A percentile compares a stretch with the other conserved stretches of the same genome.
phyloP scores from a whole-genome alignment of 2,888 invertebrate species.

The Itoplectis maculator region DNA sequence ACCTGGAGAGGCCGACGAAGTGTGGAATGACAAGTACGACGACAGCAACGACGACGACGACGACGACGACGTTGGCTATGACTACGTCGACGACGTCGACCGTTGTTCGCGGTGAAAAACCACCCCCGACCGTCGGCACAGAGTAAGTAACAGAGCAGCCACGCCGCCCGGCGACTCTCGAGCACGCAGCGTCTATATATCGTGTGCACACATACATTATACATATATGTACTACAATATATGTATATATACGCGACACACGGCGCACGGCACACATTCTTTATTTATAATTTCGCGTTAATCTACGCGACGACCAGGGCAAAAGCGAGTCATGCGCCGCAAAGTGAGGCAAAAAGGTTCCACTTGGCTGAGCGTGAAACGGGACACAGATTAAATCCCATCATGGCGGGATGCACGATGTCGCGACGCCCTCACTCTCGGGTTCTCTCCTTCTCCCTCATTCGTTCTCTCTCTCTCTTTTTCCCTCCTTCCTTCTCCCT shows the following conservation, averaged over 20 bases:
- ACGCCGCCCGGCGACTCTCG: conserved; percentile 51
- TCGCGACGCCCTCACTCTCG: conserved; percentile 76
- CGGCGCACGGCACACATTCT: conserved; percentile 77
- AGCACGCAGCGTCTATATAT: conserved; percentile 29
- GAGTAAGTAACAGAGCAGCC: conserved; percentile 44
- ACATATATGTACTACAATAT: conserved; percentile 35
- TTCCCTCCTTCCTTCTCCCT: too few species aligned
- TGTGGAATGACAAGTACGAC: conserved; percentile 44
- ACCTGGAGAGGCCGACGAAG: conserved; percentile 34
- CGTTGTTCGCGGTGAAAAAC: conserved; percentile 31
- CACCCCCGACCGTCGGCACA: conserved; percentile 46
- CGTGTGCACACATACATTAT: not conserved
- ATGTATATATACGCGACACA: conserved; percentile 65
- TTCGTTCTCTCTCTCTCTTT: conserved; percentile 53
- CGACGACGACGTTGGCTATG: conserved; percentile 18
- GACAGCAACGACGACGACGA: conserved; percentile 22
- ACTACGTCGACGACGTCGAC: conserved; percentile 34
- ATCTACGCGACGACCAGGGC: conserved; percentile 84
- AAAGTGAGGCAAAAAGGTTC: conserved; percentile 85
- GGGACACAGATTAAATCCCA: conserved; percentile 87
- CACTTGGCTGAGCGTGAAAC: conserved; percentile 86
- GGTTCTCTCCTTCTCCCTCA: conserved; percentile 64
- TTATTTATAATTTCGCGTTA: conserved; percentile 86
- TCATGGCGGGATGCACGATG: conserved; percentile 82
- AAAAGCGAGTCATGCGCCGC: conserved; percentile 83